These are phyloP conservation scores for Epinotia ramella DNA, from an alignment of 2,888 invertebrate species.

Conservation along the genomic window DNA sequence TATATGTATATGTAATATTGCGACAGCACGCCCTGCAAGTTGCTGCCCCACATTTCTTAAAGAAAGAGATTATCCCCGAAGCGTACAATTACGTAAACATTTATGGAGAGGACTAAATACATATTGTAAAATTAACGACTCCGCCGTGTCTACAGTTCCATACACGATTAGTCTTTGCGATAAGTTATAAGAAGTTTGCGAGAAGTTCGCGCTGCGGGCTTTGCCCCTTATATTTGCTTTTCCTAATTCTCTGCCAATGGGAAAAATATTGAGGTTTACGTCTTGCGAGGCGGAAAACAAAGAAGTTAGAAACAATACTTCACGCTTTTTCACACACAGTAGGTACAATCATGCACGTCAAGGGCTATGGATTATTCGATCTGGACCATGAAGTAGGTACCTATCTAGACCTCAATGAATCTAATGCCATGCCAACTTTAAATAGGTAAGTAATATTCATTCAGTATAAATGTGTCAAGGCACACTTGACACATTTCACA, in stretches of 20 bases:
- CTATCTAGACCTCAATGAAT: no score
- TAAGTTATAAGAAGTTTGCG: conserved; percentile 62
- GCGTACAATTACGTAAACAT: no score
- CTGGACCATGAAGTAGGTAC: no score
- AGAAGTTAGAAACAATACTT: conserved; percentile 15
- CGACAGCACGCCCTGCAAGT: no score
- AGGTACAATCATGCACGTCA: not conserved
- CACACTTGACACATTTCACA: conserved; percentile 26
- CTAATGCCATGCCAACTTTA: no score
- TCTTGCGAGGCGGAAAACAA: conserved; percentile 42
- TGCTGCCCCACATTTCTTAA: no score
- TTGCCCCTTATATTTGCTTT: conserved; percentile 67
- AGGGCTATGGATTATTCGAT: not conserved
- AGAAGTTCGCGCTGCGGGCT: conserved; percentile 52
- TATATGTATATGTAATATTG: no score
- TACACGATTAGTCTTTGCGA: conserved; percentile 53
- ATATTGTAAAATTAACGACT: no score
- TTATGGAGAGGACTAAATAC: no score
- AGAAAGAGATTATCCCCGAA: no score
- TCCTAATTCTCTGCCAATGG: conserved; percentile 67
- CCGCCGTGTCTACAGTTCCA: conserved; percentile 11
- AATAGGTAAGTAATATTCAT: not conserved
- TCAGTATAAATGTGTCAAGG: not conserved
- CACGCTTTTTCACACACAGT: not conserved
- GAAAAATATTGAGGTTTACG: conserved; percentile 66